A percentile compares a stretch with the other conserved stretches of the same genome.
Evolutionary conservation across 1,140 invertebrate species (phyloP).

Genomic region (Brachionus angularis): DNA sequence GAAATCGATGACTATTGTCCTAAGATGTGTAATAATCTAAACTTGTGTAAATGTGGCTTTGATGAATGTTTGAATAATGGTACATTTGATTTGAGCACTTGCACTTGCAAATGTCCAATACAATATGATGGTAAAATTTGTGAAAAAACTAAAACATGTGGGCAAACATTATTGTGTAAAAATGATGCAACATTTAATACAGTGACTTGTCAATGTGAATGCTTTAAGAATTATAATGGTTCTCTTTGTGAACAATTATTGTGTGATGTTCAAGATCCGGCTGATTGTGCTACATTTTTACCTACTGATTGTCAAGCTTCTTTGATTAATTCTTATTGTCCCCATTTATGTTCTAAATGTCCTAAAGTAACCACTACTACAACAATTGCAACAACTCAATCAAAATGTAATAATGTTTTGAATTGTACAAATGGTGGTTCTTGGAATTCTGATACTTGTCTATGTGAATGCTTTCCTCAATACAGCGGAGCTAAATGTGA

Average conservation of each 20-base stretch:
- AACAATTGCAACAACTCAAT: not conserved
- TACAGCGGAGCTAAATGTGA: not conserved
- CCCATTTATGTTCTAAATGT: slow-evolving; percentile 8
- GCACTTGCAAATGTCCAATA: not conserved
- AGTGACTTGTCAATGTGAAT: slow-evolving; percentile 32
- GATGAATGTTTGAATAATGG: slow-evolving; percentile 19
- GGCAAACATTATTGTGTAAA: not conserved
- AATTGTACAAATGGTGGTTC: not conserved
- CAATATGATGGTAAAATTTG: slow-evolving; percentile 11
- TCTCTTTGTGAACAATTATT: slow-evolving; percentile 3
- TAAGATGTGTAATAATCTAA: slow-evolving; percentile 4
- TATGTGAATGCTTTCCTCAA: not conserved
- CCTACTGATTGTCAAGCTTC: not conserved
- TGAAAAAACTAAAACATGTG: slow-evolving; percentile 15
- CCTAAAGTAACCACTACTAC: not conserved
- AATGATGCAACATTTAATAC: not conserved
- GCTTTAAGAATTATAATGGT: slow-evolving; percentile 23
- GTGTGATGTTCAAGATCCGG: slow-evolving; percentile 8
- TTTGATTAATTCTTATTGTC: not conserved
- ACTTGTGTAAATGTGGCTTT: slow-evolving; percentile 27
- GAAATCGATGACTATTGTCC: slow-evolving; percentile 11
- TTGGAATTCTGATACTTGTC: not conserved
- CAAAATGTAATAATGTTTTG: not conserved
- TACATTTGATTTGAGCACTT: not conserved
- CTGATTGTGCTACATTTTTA: not conserved